These are phyloP conservation scores for Suncus etruscus DNA, from an alignment of 2,113 vertebrate genomes.

Conservation along the genomic window DNA sequence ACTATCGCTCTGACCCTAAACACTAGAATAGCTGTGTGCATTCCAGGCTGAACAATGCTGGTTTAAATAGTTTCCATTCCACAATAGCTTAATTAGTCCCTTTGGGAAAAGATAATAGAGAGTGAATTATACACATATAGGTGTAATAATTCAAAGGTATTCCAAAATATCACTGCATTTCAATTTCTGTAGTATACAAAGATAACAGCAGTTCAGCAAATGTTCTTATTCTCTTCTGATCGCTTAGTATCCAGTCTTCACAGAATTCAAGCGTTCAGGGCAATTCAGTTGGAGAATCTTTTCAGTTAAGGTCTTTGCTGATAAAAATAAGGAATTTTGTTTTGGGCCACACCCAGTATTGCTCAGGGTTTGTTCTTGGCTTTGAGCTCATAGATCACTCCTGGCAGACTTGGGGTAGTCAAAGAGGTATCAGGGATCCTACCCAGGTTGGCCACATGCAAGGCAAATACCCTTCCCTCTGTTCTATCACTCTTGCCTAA, in stretches of 20 bases:
- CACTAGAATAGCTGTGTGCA: slow-evolving; percentile 30
- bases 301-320: slow-evolving; percentile 37
- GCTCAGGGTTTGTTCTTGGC: too few species aligned
- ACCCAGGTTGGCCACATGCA: too few species aligned
- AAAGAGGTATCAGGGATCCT: too few species aligned
- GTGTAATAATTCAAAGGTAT: slow-evolving; percentile 42
- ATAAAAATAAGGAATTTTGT: slow-evolving; percentile 60
- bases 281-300: slow-evolving; percentile 52
- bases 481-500: not conserved
- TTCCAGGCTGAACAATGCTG: slow-evolving; percentile 12
- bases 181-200: slow-evolving; percentile 18
- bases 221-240: slow-evolving; percentile 46
- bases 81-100: not conserved
- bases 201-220: slow-evolving; percentile 14
- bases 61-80: slow-evolving; percentile 18
- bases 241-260: not conserved
- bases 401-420: too few species aligned
- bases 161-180: not conserved
- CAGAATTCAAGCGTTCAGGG: slow-evolving; percentile 29
- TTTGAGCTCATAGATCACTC: too few species aligned
- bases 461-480: too few species aligned
- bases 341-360: too few species aligned
- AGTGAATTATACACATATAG: not conserved
- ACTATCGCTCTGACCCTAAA: not conserved
- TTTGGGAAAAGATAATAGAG: slow-evolving; percentile 29